Base-by-base conservation (phyloP, 2,797 vertebrate species). In the Threskiornis aethiopicus region DNA sequence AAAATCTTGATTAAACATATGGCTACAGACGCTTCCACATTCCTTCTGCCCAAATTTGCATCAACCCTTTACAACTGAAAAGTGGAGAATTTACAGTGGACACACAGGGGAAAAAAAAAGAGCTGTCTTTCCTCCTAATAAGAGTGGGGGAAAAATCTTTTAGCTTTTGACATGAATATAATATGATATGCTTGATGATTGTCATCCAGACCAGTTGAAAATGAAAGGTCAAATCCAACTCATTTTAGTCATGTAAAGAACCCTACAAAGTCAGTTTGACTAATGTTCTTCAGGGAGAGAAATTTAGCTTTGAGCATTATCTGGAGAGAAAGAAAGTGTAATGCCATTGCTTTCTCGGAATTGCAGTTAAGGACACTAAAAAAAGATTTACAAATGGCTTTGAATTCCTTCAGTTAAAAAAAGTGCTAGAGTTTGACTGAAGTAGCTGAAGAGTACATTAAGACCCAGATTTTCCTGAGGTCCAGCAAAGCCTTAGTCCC, bases 151-250 rank as follows among this genome's bases (percentile, higher is more conserved):
- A 3, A 41, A 71, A 73, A 78, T 62, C 26, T 91, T 96, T 87
- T 73, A 61, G 69, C 72, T 98, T 97, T 96, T 96, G 90, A 95
- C 58, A 80, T 90, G 71, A 89, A 92, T 79, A 79, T 96, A 96
- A 96, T 95, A 70, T 73, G 44, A 97, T 95, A 84, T 91, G 58
- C 95, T 82, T 94, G 75, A 94, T 92, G 84, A 86, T 84, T 78
- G 91, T 93, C 89, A 84, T 95, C 71, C 97, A 96, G 93, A 90
- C n/a, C 61, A 96, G 72, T 75, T 10, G 39, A 90, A 96, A 97
- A 95, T 91, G 89, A 97, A 97, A 96, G 97, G 90, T 96, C 94
- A 96, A 82, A 66, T 89, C 37, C 79, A 81, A 71, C 92, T 91
- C 77, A 85, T 93, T 96, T 97, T 75, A 73, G 57, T 81, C 86